Percentiles rank a stretch among this genome's conserved stretches.
Conservation (phyloP, 2,797 vertebrate genomes). For the Columba guinea region DNA sequence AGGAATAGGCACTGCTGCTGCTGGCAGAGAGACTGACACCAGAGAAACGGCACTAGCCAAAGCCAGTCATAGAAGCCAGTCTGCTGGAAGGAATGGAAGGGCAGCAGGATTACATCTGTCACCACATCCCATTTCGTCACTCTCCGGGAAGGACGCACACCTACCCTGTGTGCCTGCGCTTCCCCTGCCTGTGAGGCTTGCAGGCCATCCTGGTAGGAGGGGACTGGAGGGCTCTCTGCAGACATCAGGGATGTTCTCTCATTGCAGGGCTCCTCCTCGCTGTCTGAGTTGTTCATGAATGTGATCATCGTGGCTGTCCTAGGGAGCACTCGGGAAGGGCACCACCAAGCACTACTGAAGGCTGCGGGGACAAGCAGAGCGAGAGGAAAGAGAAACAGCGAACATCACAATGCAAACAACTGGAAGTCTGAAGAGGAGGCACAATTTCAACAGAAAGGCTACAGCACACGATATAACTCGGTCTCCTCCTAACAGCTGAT, state of each 20-base stretch:
- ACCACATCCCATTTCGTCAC: neutral
- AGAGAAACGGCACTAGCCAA: neutral
- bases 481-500: neutral
- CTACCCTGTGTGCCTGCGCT: constrained; percentile 73
- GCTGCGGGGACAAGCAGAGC: neutral
- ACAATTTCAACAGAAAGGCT: neutral
- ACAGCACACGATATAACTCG: neutral
- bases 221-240: constrained; percentile 81
- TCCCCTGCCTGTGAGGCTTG: constrained; percentile 60
- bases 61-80: neutral
- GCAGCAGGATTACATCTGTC: neutral
- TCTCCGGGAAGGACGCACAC: neutral
- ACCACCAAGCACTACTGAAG: neutral
- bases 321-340: neutral
- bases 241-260: constrained; percentile 91
- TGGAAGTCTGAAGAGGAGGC: neutral
- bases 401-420: neutral
- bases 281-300: constrained; percentile 89
- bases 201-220: constrained; percentile 80
- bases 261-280: constrained; percentile 91
- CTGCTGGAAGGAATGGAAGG: neutral
- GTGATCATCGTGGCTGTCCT: constrained; percentile 62
- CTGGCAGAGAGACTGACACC: neutral
- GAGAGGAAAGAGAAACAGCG: neutral
- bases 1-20: neutral